A percentile compares a stretch with the other conserved stretches of the same genome.
Evolutionary conservation across 2,888 invertebrate genomes (phyloP).

Genomic region (Drosophila mulleri): DNA sequence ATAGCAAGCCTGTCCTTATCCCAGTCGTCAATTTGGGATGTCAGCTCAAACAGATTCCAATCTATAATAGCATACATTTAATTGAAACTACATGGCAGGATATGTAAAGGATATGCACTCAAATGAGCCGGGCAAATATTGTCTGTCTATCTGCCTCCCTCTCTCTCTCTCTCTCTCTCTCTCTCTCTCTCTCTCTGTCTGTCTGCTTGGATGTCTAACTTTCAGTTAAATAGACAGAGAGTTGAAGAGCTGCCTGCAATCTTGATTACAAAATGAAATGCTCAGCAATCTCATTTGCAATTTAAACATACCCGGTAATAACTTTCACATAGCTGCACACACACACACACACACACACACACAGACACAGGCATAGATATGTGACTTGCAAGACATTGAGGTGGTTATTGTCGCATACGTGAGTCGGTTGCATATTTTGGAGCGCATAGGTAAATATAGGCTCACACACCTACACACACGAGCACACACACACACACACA

Average conservation of each 20-base stretch:
- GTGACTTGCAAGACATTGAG: constrained; percentile 53
- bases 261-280: constrained; percentile 55
- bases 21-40: constrained; percentile 29
- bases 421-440: constrained; percentile 50
- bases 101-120: constrained; percentile 22
- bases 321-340: constrained; percentile 30
- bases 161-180: constrained; percentile 20
- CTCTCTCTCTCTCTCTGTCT: too few species aligned
- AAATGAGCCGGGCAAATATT: constrained; percentile 61
- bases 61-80: constrained; percentile 60
- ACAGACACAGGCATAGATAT: background rate
- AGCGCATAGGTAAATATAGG: constrained; percentile 46
- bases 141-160: constrained; percentile 16
- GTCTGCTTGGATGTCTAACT: background rate
- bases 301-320: constrained; percentile 52
- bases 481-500: constrained; percentile 4
- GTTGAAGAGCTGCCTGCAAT: constrained; percentile 28
- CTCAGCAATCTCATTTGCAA: constrained; percentile 54
- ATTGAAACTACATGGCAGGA: constrained; percentile 51
- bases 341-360: background rate
- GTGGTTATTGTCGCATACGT: constrained; percentile 63
- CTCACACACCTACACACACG: constrained; percentile 6
- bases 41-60: constrained; percentile 45
- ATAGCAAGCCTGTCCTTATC: constrained; percentile 24
- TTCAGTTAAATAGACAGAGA: constrained; percentile 20